A percentile compares a stretch with the other conserved stretches of the same genome.
phyloP scores from a whole-genome alignment of 2,113 vertebrate genomes.

The Amphilophus citrinellus region DNA sequence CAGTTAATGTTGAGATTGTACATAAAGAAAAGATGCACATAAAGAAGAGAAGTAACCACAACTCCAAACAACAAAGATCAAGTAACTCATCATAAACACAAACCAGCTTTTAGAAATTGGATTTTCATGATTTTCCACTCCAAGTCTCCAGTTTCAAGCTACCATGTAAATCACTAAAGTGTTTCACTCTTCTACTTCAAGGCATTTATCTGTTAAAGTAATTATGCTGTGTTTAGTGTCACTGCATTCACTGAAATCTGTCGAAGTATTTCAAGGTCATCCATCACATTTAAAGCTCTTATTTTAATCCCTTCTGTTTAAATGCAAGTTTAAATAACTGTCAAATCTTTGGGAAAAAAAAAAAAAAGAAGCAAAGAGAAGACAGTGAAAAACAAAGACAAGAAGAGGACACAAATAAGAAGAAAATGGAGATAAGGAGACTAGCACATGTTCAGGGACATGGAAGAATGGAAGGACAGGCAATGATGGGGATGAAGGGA shows the following conservation, averaged over 20 bases:
- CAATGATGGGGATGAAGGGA: conserved; percentile 16
- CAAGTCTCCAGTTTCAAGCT: background rate
- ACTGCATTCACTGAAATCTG: conserved; percentile 14
- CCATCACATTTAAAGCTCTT: conserved; percentile 1
- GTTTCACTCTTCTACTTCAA: background rate
- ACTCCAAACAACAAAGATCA: conserved; percentile 4
- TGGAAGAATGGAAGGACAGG: conserved; percentile 13
- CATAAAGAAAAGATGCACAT: background rate
- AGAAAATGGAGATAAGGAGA: conserved; percentile 11
- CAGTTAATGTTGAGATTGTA: background rate
- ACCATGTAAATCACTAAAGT: background rate
- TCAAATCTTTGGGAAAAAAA: conserved; percentile 41
- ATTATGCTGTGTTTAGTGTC: conserved; percentile 3
- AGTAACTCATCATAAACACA: background rate
- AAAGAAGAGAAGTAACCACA: background rate
- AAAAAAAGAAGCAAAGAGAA: background rate
- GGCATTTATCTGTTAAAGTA: conserved; percentile 19
- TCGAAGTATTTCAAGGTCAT: conserved; percentile 39
- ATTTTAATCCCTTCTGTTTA: conserved; percentile 14
- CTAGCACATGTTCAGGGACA: conserved; percentile 19
- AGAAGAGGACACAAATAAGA: conserved; percentile 31
- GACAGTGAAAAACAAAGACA: conserved; percentile 38
- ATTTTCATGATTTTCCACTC: conserved; percentile 10
- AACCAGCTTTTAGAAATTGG: conserved; percentile 8
- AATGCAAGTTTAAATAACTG: conserved; percentile 17